Evolutionary conservation across 2,113 vertebrate genomes (phyloP).

Genomic region (Oreochromis tanganicae): DNA sequence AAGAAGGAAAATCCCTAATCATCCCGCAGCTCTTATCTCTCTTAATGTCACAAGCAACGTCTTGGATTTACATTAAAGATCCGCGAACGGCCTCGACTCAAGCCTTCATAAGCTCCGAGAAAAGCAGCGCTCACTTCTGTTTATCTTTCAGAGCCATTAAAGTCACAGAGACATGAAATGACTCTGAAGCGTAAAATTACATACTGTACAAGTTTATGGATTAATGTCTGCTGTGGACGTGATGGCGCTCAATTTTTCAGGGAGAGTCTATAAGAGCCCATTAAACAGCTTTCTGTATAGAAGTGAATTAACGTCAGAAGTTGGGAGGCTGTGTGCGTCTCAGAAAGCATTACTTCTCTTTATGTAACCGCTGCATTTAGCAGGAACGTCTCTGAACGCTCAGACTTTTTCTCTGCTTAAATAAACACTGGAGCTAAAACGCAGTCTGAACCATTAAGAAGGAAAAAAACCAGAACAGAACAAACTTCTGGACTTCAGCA

Average conservation of each 20-base stretch:
- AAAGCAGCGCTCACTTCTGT: constrained; percentile 26
- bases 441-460: background rate
- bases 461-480: background rate
- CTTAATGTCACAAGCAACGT: background rate
- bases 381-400: background rate
- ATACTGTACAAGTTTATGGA: constrained; percentile 46
- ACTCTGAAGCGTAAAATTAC: constrained; percentile 48
- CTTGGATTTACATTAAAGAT: constrained; percentile 27
- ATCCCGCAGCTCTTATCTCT: constrained; percentile 21
- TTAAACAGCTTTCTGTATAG: constrained; percentile 10
- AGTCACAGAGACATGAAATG: constrained; percentile 33
- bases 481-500: background rate
- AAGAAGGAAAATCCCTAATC: constrained; percentile 33
- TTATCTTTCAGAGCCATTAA: constrained; percentile 40
- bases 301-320: constrained; percentile 14
- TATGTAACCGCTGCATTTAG: background rate
- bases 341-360: background rate
- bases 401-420: background rate
- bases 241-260: background rate
- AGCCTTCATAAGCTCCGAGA: background rate
- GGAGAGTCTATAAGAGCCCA: background rate
- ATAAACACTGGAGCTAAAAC: background rate
- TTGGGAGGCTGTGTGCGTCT: background rate
- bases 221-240: constrained; percentile 26
- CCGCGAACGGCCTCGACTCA: background rate